Base-by-base conservation (phyloP, 2,797 vertebrate genomes). In the Margarornis squamiger region DNA sequence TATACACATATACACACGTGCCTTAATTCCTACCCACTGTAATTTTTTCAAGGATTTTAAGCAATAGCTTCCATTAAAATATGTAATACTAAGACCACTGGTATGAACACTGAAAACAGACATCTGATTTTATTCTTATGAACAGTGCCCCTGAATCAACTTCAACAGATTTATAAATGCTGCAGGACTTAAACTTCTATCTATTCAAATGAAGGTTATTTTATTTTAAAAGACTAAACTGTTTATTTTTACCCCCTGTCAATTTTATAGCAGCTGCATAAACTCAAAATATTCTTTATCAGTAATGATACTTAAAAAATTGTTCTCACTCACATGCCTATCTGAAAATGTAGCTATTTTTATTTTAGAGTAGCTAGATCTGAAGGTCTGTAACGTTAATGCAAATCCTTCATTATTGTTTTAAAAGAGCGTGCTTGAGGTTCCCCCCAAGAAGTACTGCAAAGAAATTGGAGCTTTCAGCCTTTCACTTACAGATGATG, bases 1-100 rank as follows among this genome's bases (percentile, higher is more conserved):
- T 2, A 10, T 7, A 32, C 3, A 38, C 0, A 27, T 2, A 75
- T 6, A n/a, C 3, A 36, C 2, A 68, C 2, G 3, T 5, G 4
- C 23, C 54, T 77, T 45, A 55, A 80, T 67, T 86, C 32, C 65
- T 52, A 59, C 12, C 11, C 38, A 45, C 0, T 73, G 45, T 43
- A n/a, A 8, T 8, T 45, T 70, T 73, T 45, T 15, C n/a, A 58
- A 8, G 54, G 1, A 36, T 43, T 61, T 90, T 68, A 75, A 23
- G 27, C 63, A 88, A 70, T 6, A 27, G n/a, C 4, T 67, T 88
- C 83, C 10, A 74, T 88, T 85, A 55, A 66, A 62, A 46, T 11
- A 54, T 18, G 36, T 67, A 90, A 34, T 7, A 52, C 1, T 29
- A 59, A 22, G 7, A 48, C 32, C 20, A 54, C 26, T 54, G 8